Base-by-base conservation (phyloP, 2,888 invertebrate genomes). In the Diarsia mendica region DNA sequence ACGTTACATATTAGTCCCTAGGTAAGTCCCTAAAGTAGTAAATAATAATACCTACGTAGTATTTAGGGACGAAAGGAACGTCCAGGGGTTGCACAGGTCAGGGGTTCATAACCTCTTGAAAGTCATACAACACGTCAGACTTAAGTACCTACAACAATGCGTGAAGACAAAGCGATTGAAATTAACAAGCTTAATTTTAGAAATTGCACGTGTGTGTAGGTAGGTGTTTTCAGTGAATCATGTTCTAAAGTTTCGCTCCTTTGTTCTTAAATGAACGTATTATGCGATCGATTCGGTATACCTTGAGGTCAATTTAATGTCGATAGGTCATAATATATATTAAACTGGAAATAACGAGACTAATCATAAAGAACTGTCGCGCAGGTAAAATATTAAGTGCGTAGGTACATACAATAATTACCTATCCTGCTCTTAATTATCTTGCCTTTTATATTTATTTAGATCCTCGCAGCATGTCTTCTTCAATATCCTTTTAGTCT, bases 101-200 rank as follows among this genome's bases (percentile, higher is more conserved):
- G 15, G 55, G 72, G 80, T 84, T 66, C 66, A 72, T 82, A 67
- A 78, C 75, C 81, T 79, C 70, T 67, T 74, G 67, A 80, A 82
- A 79, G 81, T 79, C 76, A 72, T 49, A 28, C 44, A 51, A 77
- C 44, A 66, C 67, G 58, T 78, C 72, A 71, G 65, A 74, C 53
- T 71, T 39, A 39, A 6, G 8, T 66, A 44, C 2, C 20, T 72
- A 67, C 46, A 71, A 63, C 67, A 75, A 71, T 65, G 69, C 53
- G 79, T 46, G 61, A 64, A 46, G 61, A 71, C 71, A 67, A 66
- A 79, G 63, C 53, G 51, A 67, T 44, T 68, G 13, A 23, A 69
- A 76, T 77, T 79, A 75, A 65, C 61, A 66, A 72, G 65, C 60
- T 70, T 78, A 79, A 81, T 75, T 70, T 67, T 49, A 68, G 55